These are phyloP conservation scores for Ctenomys sociabilis DNA, from an alignment of 2,113 vertebrate genomes.

Conservation along the genomic window DNA sequence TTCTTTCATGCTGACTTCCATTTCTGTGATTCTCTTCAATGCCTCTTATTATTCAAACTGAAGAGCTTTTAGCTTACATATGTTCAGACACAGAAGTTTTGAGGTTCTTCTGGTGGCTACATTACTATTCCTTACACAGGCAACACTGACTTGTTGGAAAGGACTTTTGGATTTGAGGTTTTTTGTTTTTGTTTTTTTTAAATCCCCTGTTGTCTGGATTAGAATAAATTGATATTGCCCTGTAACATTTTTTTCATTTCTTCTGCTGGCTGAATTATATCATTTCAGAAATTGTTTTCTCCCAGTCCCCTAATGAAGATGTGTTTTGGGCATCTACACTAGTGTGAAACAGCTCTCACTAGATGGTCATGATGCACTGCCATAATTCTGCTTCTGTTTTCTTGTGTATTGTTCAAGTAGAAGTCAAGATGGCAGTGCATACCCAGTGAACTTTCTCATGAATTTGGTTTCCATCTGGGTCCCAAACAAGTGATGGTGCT, in stretches of 20 bases:
- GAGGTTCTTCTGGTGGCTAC: not conserved
- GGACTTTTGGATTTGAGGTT: not conserved
- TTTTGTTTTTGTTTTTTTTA: no score
- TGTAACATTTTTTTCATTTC: not conserved
- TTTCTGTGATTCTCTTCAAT: not conserved
- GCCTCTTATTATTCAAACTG: not conserved
- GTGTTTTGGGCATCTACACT: not conserved
- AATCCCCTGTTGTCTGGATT: not conserved
- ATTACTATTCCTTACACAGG: not conserved
- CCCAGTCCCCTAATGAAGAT: not conserved
- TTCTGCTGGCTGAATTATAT: not conserved
- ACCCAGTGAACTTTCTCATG: conserved; percentile 15
- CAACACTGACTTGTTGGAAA: not conserved
- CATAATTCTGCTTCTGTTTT: not conserved
- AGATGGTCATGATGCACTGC: not conserved
- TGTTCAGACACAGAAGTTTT: not conserved
- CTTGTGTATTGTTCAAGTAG: not conserved
- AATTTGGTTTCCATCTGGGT: not conserved
- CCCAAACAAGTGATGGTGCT: conserved; percentile 62
- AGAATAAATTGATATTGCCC: not conserved
- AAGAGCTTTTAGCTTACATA: not conserved
- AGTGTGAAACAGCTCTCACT: not conserved
- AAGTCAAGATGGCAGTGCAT: not conserved
- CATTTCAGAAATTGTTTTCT: no score
- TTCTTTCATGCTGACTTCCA: not conserved